Base-by-base conservation (phyloP, 2,888 invertebrate species). In the Lymantria monacha region DNA sequence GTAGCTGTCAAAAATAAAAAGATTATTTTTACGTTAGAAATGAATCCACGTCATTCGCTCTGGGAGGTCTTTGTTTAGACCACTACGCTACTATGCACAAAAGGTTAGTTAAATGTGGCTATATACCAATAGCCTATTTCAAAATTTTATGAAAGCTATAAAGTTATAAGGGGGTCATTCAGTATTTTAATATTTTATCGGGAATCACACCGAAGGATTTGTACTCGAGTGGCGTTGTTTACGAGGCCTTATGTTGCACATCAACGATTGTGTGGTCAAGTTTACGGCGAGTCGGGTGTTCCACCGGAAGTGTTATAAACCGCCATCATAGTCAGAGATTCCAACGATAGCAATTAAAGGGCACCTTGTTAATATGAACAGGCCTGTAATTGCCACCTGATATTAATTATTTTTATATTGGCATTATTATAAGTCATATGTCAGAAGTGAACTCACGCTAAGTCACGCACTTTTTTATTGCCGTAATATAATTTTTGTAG, bases 311-410 rank as follows among this genome's bases (percentile, higher is more conserved):
- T 81, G 78, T 78, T 79, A 74, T 89, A 87, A 84, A 86, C 75
- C 77, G 71, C 72, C 76, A 74, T 79, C 83, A 79, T 76, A 78
- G 73, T 74, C 79, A 81, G 89, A 87, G n/a, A 22, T 87, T 85
- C 75, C 71, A 66, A 74, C 76, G 87, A 88, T 90, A 88, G 83
- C 82, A 76, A 80, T 83, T 83, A 87, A 85, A 80, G 84, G 75
- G 80, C 83, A 83, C 82, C 89, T 88, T 83, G 87, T 91, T 90
- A 87, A 83, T 83, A 73, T 85, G 83, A 87, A 89, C 82, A 78
- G 83, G 77, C 83, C 79, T 79, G 81, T 87, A 83, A 87, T 84
- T 82, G 81, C 78, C 70, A 67, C 69, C 74, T 75, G 75, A 79
- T 80, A 79, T 76, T 85, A 81, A 81, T 82, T 82, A 76, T 71